phyloP scores from a whole-genome alignment of 2,888 invertebrate species.

The Calameuta filiformis region DNA sequence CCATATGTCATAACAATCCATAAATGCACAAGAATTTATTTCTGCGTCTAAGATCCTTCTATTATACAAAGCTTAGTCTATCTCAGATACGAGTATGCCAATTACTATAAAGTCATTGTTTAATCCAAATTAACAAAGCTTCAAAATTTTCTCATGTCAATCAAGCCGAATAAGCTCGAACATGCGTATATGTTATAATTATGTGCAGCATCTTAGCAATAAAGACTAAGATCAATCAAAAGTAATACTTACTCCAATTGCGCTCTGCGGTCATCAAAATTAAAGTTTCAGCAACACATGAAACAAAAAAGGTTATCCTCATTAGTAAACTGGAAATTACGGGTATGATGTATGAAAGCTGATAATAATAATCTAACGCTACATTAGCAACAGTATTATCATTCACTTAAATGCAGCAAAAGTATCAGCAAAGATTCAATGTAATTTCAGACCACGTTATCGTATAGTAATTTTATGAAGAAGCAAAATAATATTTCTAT shows the following conservation, averaged over 20 bases:
- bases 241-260: conserved; percentile 65
- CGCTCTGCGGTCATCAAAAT: conserved; percentile 54
- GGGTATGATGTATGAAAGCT: neutral
- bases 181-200: neutral
- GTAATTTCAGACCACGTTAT: neutral
- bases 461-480: neutral
- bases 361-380: neutral
- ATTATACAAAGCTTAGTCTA: neutral
- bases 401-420: neutral
- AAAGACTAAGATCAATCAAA: neutral
- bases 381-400: neutral
- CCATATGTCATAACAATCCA: neutral
- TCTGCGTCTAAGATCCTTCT: neutral
- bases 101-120: neutral
- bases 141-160: neutral
- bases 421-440: neutral
- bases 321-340: neutral
- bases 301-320: conserved; percentile 44
- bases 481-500: no score
- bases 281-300: conserved; percentile 43
- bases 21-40: neutral
- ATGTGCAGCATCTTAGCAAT: neutral
- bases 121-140: neutral
- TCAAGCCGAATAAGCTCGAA: neutral
- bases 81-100: no score